A percentile compares a stretch with the other conserved stretches of the same genome.
Conservation (phyloP, 2,888 invertebrate species). For the Mimas tiliae region DNA sequence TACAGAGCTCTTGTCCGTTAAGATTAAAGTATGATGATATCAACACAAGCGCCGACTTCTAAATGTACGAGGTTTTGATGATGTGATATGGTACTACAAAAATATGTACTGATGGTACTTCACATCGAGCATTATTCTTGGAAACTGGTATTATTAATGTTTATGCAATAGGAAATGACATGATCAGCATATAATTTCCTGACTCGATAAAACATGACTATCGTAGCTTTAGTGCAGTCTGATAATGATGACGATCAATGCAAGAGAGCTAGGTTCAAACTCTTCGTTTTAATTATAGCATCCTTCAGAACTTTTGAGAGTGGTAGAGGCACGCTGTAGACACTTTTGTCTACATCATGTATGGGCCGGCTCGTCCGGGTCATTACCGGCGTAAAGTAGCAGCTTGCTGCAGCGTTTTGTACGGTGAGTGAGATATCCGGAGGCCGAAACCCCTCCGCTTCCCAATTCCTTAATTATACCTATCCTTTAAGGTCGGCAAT, state of each 20-base stretch:
- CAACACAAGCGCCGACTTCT: slow-evolving; percentile 16
- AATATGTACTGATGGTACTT: neutral
- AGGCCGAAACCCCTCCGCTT: too few species aligned
- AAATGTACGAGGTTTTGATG: slow-evolving; percentile 10
- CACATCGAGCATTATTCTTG: neutral
- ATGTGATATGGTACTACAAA: neutral
- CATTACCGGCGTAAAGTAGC: too few species aligned
- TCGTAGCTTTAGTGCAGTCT: neutral
- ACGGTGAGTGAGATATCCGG: too few species aligned
- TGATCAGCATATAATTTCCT: neutral
- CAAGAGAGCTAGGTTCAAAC: too few species aligned
- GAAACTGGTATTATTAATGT: neutral
- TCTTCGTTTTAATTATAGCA: too few species aligned
- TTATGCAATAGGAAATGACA: neutral
- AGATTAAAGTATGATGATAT: slow-evolving; percentile 16
- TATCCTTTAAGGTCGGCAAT: too few species aligned
- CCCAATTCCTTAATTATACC: too few species aligned
- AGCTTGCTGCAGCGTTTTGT: too few species aligned
- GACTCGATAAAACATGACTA: neutral
- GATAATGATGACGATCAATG: neutral
- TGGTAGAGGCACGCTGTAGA: too few species aligned
- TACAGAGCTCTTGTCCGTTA: slow-evolving; percentile 10
- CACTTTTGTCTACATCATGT: too few species aligned
- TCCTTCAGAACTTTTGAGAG: too few species aligned
- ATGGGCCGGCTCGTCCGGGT: too few species aligned